Evolutionary conservation across 2,113 vertebrate species (phyloP), one percentile per base, ranked within the genome.

Genomic region (Hassar affinis): DNA sequence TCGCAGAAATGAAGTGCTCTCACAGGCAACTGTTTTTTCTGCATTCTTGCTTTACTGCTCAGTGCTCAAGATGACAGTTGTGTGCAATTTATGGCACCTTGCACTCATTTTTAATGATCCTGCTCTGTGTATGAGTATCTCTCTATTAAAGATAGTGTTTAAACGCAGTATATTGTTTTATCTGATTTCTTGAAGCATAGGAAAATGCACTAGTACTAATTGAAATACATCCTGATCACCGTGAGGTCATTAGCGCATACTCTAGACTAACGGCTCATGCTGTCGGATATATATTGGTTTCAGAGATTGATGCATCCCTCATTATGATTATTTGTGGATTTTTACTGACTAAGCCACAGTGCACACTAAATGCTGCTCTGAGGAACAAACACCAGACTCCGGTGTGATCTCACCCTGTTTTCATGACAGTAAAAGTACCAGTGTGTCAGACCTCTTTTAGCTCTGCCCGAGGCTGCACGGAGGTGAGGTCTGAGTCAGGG

Each of bases 401-500:
- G 25, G 33, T 38, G 76, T 64, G 59, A 52, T n/a, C 35, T 83
- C 61, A 78, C 35, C 18, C 25, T 27, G 14, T 77, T 77, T 66
- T 14, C 49, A 25, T n/a, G 35, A 20, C 59, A 77, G 25, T 62
- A 76, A 78, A 78, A 17, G 38, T 79, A 38, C 30, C 38, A 30
- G 51, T n/a, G 25, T 45, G 51, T 79, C 52, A 61, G 61, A 35
- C 71, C 66, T 68, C 62, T 78, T 42, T 25, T 25, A 54, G 33
- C 57, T n/a, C 25, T 64, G 51, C 56, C 38, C 14, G 64, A 71
- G 66, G 54, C 79, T 71, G 18, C 6, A 35, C 18, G 27, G 38
- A 84, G 30, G 45, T 84, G 30, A 77, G 54, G 18, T n/a, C 38
- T 80, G 45, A 52, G 47, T 66, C 75, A 45, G 38, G 49, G 27